A percentile compares a stretch with the other conserved stretches of the same genome.
phyloP scores from a whole-genome alignment of 2,113 vertebrate genomes.

The Natator depressus region DNA sequence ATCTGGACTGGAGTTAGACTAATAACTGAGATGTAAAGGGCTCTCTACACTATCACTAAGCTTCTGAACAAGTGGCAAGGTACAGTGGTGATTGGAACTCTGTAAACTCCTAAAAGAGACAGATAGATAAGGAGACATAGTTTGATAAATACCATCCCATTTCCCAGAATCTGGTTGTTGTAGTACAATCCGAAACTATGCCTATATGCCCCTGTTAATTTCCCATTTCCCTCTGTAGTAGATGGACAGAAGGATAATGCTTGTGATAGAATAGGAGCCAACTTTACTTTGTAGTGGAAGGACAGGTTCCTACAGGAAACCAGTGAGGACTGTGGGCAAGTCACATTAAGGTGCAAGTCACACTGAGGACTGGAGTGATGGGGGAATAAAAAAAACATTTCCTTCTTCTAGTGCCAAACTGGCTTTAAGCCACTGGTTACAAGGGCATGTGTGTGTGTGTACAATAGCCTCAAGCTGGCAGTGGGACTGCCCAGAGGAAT shows the following conservation, averaged over 20 bases:
- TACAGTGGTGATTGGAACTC: neutral
- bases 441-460: neutral
- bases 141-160: neutral
- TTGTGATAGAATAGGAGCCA: neutral
- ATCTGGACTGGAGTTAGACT: neutral
- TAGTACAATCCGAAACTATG: neutral
- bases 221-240: neutral
- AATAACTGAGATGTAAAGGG: neutral
- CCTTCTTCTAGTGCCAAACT: rapidly evolving
- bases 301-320: neutral
- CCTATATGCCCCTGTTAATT: neutral
- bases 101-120: neutral
- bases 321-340: neutral
- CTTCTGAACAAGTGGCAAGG: neutral
- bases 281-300: neutral
- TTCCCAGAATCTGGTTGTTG: neutral
- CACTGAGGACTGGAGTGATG: neutral
- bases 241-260: neutral
- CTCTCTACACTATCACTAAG: neutral
- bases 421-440: neutral
- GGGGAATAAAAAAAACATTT: neutral
- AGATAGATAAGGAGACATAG: neutral
- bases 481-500: neutral
- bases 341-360: neutral
- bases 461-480: neutral